Evolutionary conservation across 2,113 vertebrate genomes (phyloP).

Genomic region (Stigmatopora argus): DNA sequence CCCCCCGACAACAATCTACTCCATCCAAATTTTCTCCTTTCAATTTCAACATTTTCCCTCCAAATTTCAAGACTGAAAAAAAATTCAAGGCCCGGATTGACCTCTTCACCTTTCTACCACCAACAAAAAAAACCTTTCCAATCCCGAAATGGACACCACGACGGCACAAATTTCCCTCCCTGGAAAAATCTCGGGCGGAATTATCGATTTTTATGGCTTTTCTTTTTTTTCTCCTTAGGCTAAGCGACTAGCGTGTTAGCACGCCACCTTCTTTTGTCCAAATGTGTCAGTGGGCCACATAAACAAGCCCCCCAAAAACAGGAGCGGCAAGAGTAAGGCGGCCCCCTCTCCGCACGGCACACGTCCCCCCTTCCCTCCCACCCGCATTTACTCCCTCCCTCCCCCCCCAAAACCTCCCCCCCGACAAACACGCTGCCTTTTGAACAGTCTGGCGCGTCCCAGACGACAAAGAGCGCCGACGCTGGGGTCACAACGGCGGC

Average conservation of each 20-base stretch:
- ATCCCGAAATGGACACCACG: no score
- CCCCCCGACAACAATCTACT: no score
- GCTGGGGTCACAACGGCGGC: slow-evolving; percentile 67
- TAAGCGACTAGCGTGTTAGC: not conserved
- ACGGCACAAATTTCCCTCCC: no score
- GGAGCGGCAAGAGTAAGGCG: not conserved
- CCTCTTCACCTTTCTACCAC: no score
- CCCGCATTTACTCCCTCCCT: not conserved
- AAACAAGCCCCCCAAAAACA: slow-evolving; percentile 38
- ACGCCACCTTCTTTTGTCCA: slow-evolving; percentile 45
- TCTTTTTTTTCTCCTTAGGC: not conserved
- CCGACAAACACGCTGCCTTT: slow-evolving; percentile 51
- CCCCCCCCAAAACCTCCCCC: not conserved
- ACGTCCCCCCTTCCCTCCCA: not conserved
- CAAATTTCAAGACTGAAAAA: no score
- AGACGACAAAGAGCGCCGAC: slow-evolving; percentile 76
- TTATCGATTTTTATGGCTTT: no score
- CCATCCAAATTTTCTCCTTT: no score
- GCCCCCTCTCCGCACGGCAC: slow-evolving; percentile 15
- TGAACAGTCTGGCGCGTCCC: slow-evolving; percentile 72
- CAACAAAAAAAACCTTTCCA: no score
- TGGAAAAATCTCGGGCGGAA: no score
- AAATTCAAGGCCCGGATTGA: no score
- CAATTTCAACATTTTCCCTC: no score
- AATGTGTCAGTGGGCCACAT: slow-evolving; percentile 58